A percentile compares a stretch with the other conserved stretches of the same genome.
Evolutionary conservation across 1,140 invertebrate species (phyloP).

Genomic region (Eumaeus atala): DNA sequence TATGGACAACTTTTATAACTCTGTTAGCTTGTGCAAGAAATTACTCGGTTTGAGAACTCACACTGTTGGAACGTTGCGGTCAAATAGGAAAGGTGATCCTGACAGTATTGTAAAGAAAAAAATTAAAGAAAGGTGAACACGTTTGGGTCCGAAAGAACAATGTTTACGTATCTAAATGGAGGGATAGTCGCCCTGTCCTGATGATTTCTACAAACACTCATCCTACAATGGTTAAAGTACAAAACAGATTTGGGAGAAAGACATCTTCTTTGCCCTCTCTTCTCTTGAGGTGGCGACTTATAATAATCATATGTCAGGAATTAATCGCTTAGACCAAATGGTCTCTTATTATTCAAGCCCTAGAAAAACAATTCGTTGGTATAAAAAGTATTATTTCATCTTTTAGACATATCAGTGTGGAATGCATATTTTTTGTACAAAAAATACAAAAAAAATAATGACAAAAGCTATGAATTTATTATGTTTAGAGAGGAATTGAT

Average conservation of each 20-base stretch:
- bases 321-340: conserved; percentile 38
- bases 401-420: conserved; percentile 26
- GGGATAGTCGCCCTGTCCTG: conserved; percentile 37
- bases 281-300: conserved; percentile 26
- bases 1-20: conserved; percentile 21
- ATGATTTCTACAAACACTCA: conserved; percentile 30
- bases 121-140: conserved; percentile 31
- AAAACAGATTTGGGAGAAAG: conserved; percentile 6
- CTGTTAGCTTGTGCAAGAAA: too few relatives aligned
- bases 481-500: too few relatives aligned
- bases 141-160: conserved; percentile 28
- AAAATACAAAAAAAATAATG: too few relatives aligned
- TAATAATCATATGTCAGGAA: conserved; percentile 32
- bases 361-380: conserved; percentile 36
- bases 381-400: conserved; percentile 36
- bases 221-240: conserved; percentile 6
- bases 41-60: too few relatives aligned
- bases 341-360: conserved; percentile 32
- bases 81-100: conserved; percentile 33
- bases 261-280: too few relatives aligned
- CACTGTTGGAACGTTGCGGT: conserved; percentile 30
- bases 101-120: conserved; percentile 23
- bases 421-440: conserved; percentile 25
- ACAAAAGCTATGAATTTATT: too few relatives aligned
- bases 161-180: conserved; percentile 43